Conservation (phyloP, 2,113 vertebrate genomes). For the Gymnobelideus leadbeateri region DNA sequence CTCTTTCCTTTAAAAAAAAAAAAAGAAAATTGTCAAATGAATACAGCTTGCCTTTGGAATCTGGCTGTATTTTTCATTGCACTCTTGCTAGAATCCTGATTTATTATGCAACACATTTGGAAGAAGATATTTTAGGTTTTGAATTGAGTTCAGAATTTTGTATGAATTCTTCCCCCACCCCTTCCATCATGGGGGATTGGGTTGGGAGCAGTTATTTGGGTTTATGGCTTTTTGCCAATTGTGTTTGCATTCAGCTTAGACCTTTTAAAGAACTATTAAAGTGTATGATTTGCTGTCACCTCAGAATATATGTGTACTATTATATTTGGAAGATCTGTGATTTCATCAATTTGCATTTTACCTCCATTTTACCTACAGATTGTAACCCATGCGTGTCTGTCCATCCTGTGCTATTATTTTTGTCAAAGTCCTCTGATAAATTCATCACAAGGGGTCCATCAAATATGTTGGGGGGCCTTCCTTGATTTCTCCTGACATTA, state of each 20-base stretch:
- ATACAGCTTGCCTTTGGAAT: slow-evolving; percentile 45
- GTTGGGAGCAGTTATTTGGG: not conserved
- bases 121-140: slow-evolving; percentile 40
- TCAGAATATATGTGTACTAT: not conserved
- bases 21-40: slow-evolving; percentile 34
- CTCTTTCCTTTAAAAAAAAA: not conserved
- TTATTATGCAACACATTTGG: not conserved
- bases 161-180: slow-evolving; percentile 9
- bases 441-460: not conserved
- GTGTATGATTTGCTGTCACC: not conserved
- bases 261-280: not conserved
- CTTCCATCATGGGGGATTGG: not conserved
- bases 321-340: not conserved
- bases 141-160: slow-evolving; percentile 25
- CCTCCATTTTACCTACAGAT: not conserved
- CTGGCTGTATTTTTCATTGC: slow-evolving; percentile 40
- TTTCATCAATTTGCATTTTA: not conserved
- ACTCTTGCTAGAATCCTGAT: slow-evolving; percentile 24
- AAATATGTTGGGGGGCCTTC: not conserved
- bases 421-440: not conserved
- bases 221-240: not conserved
- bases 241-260: slow-evolving; percentile 21
- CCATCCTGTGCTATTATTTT: not conserved
- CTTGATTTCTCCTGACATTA: not conserved
- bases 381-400: not conserved